Evolutionary conservation across 2,888 invertebrate genomes (phyloP), one percentile per base, ranked within the genome.

Genomic region (Andrena praecox): DNA sequence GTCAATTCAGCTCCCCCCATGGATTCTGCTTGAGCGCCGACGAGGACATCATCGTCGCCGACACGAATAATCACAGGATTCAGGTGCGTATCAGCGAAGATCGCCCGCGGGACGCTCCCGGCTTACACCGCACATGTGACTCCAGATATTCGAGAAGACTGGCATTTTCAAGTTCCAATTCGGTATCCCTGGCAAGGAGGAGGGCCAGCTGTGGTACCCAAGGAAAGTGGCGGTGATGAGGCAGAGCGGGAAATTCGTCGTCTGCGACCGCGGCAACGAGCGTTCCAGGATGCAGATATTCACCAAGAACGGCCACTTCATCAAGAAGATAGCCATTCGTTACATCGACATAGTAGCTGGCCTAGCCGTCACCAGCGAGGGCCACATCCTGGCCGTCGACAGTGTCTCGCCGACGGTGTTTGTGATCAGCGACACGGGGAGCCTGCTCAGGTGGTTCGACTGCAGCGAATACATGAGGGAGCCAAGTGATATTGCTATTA

Each of bases 401-500:
- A 98, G 98, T 92, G 99, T 99, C 68, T 98, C 99, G 62, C 99
- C 99, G 7, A 99, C 99, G 56, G 98, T 99, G 66, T 99, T 99
- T 94, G 97, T 98, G 84, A 97, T 99, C 89, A 97, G 97, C 71
- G 99, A 99, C 94, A 97, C 96, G 89, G 99, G 99, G 29, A 98
- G 98, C 91, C 95, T 99, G 90, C 95, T 98, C 90, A 97, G 97
- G 93, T 99, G 99, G 99, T 99, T 99, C 93, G 99, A 99, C 94
- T 99, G 99, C 95, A 98, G 98, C 93, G 98, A 98, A 94, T 98
- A 98, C 94, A 99, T 99, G 99, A 96, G 98, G 89, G 99, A 99
- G 94, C 99, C 99, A 24, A 99, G 99, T 69, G 99, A 99, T 94
- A 98, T 99, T 93, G 99, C 99, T 85, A 98, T 99, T 92, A 97